Base-by-base conservation (phyloP, 2,797 vertebrate genomes). In the Rhynchonycteris naso region DNA sequence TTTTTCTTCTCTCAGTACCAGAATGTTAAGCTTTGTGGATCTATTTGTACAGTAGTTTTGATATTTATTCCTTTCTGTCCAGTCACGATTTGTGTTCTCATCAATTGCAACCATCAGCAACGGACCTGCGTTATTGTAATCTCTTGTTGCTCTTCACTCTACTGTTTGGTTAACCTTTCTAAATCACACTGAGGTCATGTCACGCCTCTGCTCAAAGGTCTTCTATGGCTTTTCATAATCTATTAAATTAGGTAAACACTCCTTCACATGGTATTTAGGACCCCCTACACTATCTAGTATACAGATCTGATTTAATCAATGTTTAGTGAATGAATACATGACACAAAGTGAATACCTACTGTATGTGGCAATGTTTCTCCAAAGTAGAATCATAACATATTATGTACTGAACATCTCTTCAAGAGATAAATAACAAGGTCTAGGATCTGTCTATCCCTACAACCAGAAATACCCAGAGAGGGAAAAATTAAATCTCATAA, bases 201-300 rank as follows among this genome's bases (percentile, higher is more conserved):
- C 35, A 61, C 22, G 78, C 35, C 80, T 68, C 58, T 93, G 26
- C n/a, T 80, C 71, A 95, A 87, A 93, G 58, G 30, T 30, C 69
- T 79, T 85, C 66, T 33, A 68, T 33, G 63, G 33, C 16, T 92
- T 85, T 93, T 90, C 26, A 47, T 66, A 47, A 35, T 56, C 43
- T 89, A 43, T 78, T n/a, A 22, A 81, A 82, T 69, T 79, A 69
- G 38, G 4, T 28, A 90, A 95, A 74, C 28, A 92, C 9, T 89
- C 43, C 21, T 72, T 30, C n/a, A 16, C 14, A 58, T 35, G 65
- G 47, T 14, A 63, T 75, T 59, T 65, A 90, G 68, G 13, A 28
- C 8, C 63, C 24, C 75, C 19, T 58, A 13, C 28, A 93, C 65
- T 79, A 28, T 26, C 28, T 22, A 38, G 24, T 15, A 59, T 56